Evolutionary conservation across 2,797 vertebrate species (phyloP), one percentile per base, ranked within the genome.

Genomic region (Petrocephalus sullivani): DNA sequence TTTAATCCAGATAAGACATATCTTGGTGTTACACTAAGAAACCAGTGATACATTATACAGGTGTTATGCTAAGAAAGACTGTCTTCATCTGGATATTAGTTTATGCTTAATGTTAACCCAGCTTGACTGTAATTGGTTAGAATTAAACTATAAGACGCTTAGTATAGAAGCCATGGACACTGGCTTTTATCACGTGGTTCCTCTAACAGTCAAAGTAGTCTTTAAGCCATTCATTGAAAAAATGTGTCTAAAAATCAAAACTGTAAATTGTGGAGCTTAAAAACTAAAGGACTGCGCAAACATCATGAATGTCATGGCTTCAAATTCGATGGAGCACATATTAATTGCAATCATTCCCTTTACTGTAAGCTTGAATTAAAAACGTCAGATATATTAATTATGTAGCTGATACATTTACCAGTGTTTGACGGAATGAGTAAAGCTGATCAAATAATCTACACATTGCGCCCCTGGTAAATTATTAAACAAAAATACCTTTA

Each of bases 401-500:
- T 33, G 28, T 67, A 33, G 3, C 10, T 12, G 61, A 67, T 67
- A 33, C 12, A 4, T 33, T 67, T 67, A 33, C 23, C n/a, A 61
- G 58, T 21, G 5, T 8, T 60, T 21, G 12, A 19, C 14, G 5
- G 33, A 16, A 75, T 75, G 28, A 75, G 5, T 75, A 4, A 46
- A 75, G 67, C 28, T 16, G 67, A 3, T 33, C 10, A 67, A 75
- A 46, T 12, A 75, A 41, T 75, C 16, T 19, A 41, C 19, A 46
- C 60, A 33, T 21, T 57, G 16, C 1, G 2, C 9, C 28, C 19
- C 51, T 8, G 56, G 21, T 23, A 58, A 75, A 75, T 19, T 2
- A 87, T n/a, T 82, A 56, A 41, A 23, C 28, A 56, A 33, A 71
- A 56, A 82, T 81, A 87, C 87, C 37, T 78, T 16, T 41, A 75